A percentile compares a stretch with the other conserved stretches of the same genome.
These are phyloP conservation scores for Pygathrix nemaeus DNA, from an alignment of 2,113 vertebrate species.

Conservation along the genomic window DNA sequence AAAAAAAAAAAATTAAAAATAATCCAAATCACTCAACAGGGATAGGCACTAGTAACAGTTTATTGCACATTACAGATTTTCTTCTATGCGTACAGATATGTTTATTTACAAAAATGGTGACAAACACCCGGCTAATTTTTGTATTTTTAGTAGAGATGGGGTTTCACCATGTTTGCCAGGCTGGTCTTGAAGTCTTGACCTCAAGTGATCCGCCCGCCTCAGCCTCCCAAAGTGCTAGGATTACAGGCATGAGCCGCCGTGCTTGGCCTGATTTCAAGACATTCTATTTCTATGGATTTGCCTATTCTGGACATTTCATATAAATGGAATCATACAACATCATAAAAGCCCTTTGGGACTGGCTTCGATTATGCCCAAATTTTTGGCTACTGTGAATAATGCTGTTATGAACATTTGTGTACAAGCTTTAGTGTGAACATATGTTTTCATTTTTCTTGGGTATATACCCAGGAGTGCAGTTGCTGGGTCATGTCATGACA, in stretches of 20 bases:
- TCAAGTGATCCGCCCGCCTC: neutral
- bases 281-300: neutral
- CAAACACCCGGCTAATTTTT: neutral
- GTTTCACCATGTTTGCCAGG: neutral
- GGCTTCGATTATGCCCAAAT: neutral
- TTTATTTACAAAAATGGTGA: neutral
- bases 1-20: slow-evolving; percentile 18
- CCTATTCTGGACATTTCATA: slow-evolving; percentile 3
- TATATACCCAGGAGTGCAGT: neutral
- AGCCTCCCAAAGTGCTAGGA: neutral
- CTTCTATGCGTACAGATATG: neutral
- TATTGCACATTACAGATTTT: slow-evolving; percentile 33
- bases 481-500: neutral
- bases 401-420: neutral
- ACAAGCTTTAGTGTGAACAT: neutral
- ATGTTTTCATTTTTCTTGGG: slow-evolving; percentile 3
- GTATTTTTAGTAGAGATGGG: neutral
- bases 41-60: neutral
- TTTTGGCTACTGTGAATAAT: neutral
- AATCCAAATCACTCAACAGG: neutral
- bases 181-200: neutral
- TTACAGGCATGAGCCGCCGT: neutral
- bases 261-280: neutral
- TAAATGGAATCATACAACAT: neutral
- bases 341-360: slow-evolving; percentile 1